These are phyloP conservation scores for Conopomorpha cramerella DNA, from an alignment of 1,140 invertebrate species.

Conservation along the genomic window DNA sequence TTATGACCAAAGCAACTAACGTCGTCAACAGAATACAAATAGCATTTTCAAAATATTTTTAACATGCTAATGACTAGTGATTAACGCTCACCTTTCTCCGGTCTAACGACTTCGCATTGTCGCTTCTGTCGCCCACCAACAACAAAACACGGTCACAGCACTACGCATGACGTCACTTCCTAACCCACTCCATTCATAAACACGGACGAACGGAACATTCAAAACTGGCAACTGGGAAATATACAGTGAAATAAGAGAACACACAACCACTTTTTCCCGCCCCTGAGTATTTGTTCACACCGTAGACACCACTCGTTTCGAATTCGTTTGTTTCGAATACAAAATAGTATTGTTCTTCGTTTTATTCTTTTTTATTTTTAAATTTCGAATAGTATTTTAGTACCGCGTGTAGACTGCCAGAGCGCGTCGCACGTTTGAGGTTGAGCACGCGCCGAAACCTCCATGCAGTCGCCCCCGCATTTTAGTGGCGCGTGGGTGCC, in stretches of 20 bases:
- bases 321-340: conserved; percentile 13
- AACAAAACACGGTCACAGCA: conserved; percentile 35
- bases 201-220: conserved; percentile 25
- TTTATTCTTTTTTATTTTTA: conserved; percentile 12
- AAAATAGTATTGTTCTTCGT: conserved; percentile 10
- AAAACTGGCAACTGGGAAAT: conserved; percentile 22
- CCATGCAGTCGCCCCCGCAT: conserved; percentile 43
- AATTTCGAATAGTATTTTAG: conserved; percentile 22
- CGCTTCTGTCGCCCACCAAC: conserved; percentile 34
- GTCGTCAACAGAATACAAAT: too few species aligned
- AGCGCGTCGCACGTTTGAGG: conserved; percentile 44
- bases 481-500: conserved; percentile 40
- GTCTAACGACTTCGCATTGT: conserved; percentile 53
- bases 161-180: conserved; percentile 54
- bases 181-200: conserved; percentile 51
- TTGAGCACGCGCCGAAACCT: conserved; percentile 39
- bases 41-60: conserved; percentile 13
- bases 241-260: too few species aligned
- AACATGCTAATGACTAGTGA: conserved; percentile 19
- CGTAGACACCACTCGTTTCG: conserved; percentile 22
- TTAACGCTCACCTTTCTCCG: conserved; percentile 45
- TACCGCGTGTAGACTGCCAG: conserved; percentile 35
- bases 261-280: too few species aligned
- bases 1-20: too few species aligned
- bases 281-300: too few species aligned